Base-by-base conservation (phyloP, 2,797 vertebrate genomes). In the Cossypha caffra region DNA sequence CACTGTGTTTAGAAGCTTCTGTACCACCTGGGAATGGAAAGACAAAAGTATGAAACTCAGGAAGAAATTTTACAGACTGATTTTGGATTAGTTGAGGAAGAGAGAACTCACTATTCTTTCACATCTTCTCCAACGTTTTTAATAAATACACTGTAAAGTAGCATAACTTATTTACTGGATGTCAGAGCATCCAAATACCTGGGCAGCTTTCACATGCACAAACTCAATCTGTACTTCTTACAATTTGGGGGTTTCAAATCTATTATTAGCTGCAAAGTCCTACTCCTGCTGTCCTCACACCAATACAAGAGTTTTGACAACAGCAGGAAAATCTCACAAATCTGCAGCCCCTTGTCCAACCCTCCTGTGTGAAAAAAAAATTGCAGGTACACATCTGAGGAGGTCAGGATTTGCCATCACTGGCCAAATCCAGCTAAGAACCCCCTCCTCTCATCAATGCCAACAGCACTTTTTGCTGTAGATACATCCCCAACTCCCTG, bases 11-110 rank as follows among this genome's bases (percentile, higher is more conserved):
- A 98, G 72, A 42, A 94, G 11, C 1, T 10, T 10, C 62, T 89
- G 4, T 1, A 95, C 1, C 31, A 17, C 25, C 98, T 98, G 81
- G 29, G 52, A 81, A 16, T n/a, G 7, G 83, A 93, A 85, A 80
- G 31, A 61, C 0, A 67, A 63, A 74, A 31, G 78, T 25, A 9
- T 75, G 58, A 38, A 62, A 24, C 42, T 3, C 19, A 17, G 24
- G 17, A 59, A 74, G 12, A 61, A 64, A 55, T 28, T 23, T 48
- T 52, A 18, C 29, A 63, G 24, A 11, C 13, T 15, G 35, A 18
- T 69, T 85, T 67, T 67, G 80, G 68, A 17, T 31, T 11, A 72
- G 19, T 4, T 59, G n/a, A 74, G 33, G 54, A 55, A 45, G 25
- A 54, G 3, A 10, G 24, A 77, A 55, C 12, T 63, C 58, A 4